Base-by-base conservation (phyloP, 2,113 vertebrate genomes). In the Formicarius rufipectus region DNA sequence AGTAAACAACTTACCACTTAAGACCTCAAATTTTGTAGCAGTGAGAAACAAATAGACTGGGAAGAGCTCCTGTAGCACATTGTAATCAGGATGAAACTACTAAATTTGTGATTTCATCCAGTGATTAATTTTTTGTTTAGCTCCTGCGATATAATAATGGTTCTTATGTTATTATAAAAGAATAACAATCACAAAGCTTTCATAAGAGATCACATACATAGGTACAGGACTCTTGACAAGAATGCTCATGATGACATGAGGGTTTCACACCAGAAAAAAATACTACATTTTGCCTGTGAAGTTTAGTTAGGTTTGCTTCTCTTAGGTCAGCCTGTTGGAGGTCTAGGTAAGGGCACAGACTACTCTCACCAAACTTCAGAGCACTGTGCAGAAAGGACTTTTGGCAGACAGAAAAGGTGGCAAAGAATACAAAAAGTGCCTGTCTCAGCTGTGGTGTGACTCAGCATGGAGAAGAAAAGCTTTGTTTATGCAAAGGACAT, bases 221-320 rank as follows among this genome's bases (percentile, higher is more conserved):
- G 24, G 28, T 35, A 63, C 6, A 67, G 47, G 12, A 49, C 35
- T n/a, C 16, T 17, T 20, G 52, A 71, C 28, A 49, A 90, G 21
- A n/a, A 33, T 42, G 14, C 35, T 50, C 0, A 1, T 55, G 40
- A 59, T 7, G 30, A 37, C 47, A 23, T 6, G 16, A 74, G 3
- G 0, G 0, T 28, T 55, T 33, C 52, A 33, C 0, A 0, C 42
- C 58, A 58, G 18, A 62, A 79, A 31, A 2, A 60, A 87, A 23
- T 12, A 17, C 5, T 47, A 23, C n/a, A 14, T 64, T 88, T 89
- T 72, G 4, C 27, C 52, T 49, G 11, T 15, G 39, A 78, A 21
- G 6, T 55, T 79, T 50, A 22, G 1, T 44, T 60, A 27, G 15
- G 3, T 35, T 83, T 75, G 6, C 25, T 71, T 92, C 50, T 13